phyloP scores from a whole-genome alignment of 1,140 invertebrate species.

The Drosophila bocqueti region DNA sequence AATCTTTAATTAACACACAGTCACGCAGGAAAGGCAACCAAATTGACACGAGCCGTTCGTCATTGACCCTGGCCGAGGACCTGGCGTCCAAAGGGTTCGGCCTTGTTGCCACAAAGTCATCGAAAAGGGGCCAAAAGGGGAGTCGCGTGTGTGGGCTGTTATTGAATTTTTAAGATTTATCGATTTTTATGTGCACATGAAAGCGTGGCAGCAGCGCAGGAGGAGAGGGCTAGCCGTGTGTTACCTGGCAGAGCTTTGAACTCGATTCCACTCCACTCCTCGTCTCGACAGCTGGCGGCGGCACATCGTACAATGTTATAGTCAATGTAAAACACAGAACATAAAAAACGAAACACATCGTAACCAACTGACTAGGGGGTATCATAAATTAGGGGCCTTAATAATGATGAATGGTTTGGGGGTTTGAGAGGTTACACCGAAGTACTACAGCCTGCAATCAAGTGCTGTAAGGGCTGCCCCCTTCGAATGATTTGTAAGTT shows the following conservation, averaged over 20 bases:
- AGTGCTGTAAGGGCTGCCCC: constrained; percentile 39
- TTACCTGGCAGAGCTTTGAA: constrained; percentile 69
- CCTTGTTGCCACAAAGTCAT: constrained; percentile 40
- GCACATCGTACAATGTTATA: constrained; percentile 71
- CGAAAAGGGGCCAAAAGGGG: constrained; percentile 7
- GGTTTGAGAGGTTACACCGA: constrained; percentile 1
- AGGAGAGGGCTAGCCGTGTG: not conserved
- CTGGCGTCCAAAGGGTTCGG: constrained; percentile 42
- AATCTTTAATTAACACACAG: constrained; percentile 64
- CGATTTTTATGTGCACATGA: constrained; percentile 72
- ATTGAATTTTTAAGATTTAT: constrained; percentile 84
- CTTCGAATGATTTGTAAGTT: constrained; percentile 37
- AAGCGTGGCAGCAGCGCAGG: not conserved
- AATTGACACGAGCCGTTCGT: constrained; percentile 58
- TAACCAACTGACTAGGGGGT: constrained; percentile 60
- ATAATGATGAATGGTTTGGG: constrained; percentile 72
- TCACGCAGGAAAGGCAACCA: constrained; percentile 26
- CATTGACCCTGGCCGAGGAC: constrained; percentile 67
- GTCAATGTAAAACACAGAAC: constrained; percentile 78
- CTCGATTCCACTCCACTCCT: constrained; percentile 36
- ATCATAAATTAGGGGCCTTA: constrained; percentile 80
- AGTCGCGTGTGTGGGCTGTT: constrained; percentile 70
- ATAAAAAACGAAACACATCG: constrained; percentile 62
- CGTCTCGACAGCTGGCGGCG: constrained; percentile 57
- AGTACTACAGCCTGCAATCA: constrained; percentile 13